Base-by-base conservation (phyloP, 2,113 vertebrate species). In the Hippopotamus amphibius region DNA sequence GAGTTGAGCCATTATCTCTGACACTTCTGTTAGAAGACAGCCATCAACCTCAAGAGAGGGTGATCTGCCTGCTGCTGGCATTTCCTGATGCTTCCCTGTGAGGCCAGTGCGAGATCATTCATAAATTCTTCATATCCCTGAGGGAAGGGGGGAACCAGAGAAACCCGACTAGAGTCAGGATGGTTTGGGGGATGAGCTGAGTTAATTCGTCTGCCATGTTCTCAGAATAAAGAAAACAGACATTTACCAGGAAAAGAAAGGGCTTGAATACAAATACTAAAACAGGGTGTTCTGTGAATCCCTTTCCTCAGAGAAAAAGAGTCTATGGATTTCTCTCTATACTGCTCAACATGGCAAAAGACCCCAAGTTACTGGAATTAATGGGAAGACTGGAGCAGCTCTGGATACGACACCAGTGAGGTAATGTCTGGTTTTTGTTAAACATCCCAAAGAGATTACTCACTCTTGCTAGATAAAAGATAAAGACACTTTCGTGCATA, bases 341-440 rank as follows among this genome's bases (percentile, higher is more conserved):
- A 16, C 61, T 53, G 81, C 68, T 77, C 71, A 61, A 88, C 4
- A 12, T 33, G 28, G 81, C 69, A 63, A 96, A 96, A 61, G 88
- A 97, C 82, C 88, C 95, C 46, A n/a, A 21, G 53, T 43, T 37
- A 6, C 68, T 46, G 63, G 91, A 89, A 82, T 95, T 89, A 65
- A 95, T 61, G 79, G 86, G 86, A 87, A 91, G 93, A 80, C 85
- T 57, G 37, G 90, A 95, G 66, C 22, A n/a, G 90, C 61, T 81
- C 57, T 80, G 93, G 93, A 89, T 97, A 97, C 92, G 90, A 97
- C 83, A 93, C 95, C 82, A 89, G 93, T 97, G 97, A 98, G 93
- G 97, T 97, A 95, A 97, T 97, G 97, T 98, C 97, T 98, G 93
- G 89, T 53, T 97, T 97, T 69, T 53, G 83, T 95, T 95, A 92